Evolutionary conservation across 2,888 invertebrate genomes (phyloP).

Genomic region (Hyposoter dolosus): DNA sequence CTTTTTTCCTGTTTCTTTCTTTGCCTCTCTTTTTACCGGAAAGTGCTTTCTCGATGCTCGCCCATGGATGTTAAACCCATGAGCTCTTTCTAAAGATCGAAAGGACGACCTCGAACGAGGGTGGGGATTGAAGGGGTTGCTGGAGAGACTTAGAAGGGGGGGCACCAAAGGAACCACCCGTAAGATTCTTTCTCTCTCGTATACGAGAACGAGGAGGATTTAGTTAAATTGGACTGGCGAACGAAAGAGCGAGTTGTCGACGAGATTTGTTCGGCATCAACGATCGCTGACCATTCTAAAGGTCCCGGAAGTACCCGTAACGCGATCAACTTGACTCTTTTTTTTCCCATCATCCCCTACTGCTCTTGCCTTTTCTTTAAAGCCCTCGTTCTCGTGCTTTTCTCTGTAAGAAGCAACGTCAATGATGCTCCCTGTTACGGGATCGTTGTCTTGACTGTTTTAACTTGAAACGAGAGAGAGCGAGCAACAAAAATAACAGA

Average conservation of each 20-base stretch:
- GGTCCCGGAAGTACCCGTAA: conserved; percentile 64
- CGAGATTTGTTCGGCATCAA: conserved; percentile 81
- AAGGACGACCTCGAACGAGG: conserved; percentile 37
- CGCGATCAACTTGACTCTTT: conserved; percentile 51
- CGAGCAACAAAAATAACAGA: background rate
- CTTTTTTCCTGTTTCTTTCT: conserved; percentile 74
- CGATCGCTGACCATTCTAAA: conserved; percentile 81
- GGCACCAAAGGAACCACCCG: conserved; percentile 30
- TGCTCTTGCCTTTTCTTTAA: conserved; percentile 2
- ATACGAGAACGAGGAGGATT: conserved; percentile 82
- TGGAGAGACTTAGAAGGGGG: background rate
- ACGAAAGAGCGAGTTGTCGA: conserved; percentile 75
- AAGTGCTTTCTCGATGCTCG: conserved; percentile 44
- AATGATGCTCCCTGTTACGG: conserved; percentile 59
- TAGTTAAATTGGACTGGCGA: conserved; percentile 85
- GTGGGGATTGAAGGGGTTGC: conserved; percentile 25
- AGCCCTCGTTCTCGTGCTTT: conserved; percentile 64
- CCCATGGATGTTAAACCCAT: conserved; percentile 43
- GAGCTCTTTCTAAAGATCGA: conserved; percentile 48
- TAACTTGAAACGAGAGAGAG: conserved; percentile 26
- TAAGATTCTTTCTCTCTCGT: conserved; percentile 19
- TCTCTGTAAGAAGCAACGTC: conserved; percentile 39
- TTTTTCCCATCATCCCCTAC: background rate
- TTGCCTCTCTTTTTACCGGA: conserved; percentile 34
- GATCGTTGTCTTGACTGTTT: conserved; percentile 47